These are phyloP conservation scores for Philaethria dido DNA, from an alignment of 2,888 invertebrate species.

Conservation along the genomic window DNA sequence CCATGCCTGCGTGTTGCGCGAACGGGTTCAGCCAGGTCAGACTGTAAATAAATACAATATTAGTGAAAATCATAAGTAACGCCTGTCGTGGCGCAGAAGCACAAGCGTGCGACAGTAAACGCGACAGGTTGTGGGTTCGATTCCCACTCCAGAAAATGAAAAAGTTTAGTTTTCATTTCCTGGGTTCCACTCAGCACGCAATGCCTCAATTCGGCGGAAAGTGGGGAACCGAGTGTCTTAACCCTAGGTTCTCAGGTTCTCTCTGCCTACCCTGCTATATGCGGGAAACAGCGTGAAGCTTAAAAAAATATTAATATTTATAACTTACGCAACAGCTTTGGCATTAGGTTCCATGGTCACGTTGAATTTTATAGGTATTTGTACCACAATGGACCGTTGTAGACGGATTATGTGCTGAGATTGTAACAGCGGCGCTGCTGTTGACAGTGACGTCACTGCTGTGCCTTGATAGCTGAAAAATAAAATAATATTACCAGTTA, in stretches of 20 bases:
- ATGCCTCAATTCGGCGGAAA: too few species aligned
- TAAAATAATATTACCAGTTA: background rate
- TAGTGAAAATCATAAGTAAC: background rate
- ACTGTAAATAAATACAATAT: conserved; percentile 47
- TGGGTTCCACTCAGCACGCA: too few species aligned
- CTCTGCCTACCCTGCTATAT: too few species aligned
- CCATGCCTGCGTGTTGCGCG: conserved; percentile 68
- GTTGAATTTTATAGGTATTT: conserved; percentile 85
- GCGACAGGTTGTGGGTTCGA: too few species aligned
- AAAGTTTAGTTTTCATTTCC: too few species aligned
- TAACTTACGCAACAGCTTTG: conserved; percentile 64
- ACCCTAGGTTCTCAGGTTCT: too few species aligned
- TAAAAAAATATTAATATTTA: too few species aligned
- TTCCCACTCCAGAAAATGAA: too few species aligned
- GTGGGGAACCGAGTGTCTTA: too few species aligned
- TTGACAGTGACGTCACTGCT: conserved; percentile 67
- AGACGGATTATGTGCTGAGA: conserved; percentile 86
- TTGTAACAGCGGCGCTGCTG: conserved; percentile 86
- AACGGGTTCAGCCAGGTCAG: conserved; percentile 71
- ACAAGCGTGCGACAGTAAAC: too few species aligned
- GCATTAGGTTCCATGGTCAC: conserved; percentile 56
- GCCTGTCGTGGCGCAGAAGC: background rate
- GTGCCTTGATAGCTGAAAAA: conserved; percentile 71
- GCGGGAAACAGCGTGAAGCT: too few species aligned
- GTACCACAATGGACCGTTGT: conserved; percentile 87